Conservation (phyloP, 2,888 invertebrate genomes). For the Drosophila cyrtoloma region DNA sequence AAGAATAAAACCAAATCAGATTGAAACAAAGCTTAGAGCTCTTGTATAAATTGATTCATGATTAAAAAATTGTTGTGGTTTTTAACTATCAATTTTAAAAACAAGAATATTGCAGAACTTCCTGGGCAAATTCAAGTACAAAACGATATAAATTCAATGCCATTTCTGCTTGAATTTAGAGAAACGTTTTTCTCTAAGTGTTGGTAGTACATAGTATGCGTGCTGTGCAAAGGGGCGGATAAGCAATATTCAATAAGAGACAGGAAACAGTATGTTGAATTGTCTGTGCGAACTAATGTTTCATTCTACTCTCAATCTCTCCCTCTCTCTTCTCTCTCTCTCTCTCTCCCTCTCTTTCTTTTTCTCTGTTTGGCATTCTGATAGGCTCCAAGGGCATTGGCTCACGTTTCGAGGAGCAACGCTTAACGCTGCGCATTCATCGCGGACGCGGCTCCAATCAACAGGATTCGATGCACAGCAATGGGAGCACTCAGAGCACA, state of each 20-base stretch:
- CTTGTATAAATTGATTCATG: not conserved
- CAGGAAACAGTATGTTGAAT: slow-evolving; percentile 17
- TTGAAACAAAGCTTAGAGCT: not conserved
- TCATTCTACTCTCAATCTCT: slow-evolving; percentile 1
- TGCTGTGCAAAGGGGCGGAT: slow-evolving; percentile 3
- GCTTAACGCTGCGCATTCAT: slow-evolving; percentile 96
- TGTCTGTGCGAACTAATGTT: slow-evolving; percentile 44
- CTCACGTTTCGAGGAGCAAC: slow-evolving; percentile 94
- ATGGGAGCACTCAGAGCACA: slow-evolving; percentile 89
- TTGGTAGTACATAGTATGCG: not conserved
- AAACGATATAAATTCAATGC: not conserved
- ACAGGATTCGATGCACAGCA: slow-evolving; percentile 88
- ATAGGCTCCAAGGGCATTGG: slow-evolving; percentile 88
- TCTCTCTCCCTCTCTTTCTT: not conserved
- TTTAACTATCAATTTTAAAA: not conserved
- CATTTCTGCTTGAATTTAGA: not conserved
- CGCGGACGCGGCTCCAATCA: slow-evolving; percentile 92
- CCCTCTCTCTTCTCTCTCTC: not conserved
- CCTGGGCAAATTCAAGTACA: not conserved
- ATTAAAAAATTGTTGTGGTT: not conserved
- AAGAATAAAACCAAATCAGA: not conserved
- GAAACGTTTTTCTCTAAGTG: not conserved
- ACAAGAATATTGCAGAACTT: not conserved
- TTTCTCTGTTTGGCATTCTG: not conserved
- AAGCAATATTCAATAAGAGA: not conserved